phyloP scores from a whole-genome alignment of 2,797 vertebrate genomes.

The Crax fasciolata region DNA sequence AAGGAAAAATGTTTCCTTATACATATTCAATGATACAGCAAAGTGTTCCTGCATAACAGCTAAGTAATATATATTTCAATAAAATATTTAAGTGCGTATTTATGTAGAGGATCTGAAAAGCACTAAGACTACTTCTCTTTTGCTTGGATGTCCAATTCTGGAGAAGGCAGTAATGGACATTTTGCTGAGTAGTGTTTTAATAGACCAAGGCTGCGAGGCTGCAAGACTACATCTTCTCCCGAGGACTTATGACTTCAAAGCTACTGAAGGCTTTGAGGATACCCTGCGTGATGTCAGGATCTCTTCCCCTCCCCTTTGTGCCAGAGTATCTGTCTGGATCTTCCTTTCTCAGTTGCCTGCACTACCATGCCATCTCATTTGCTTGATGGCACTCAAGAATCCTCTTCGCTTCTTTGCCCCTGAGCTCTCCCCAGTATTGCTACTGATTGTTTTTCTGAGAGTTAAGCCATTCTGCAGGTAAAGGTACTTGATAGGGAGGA shows the following conservation, averaged over 20 bases:
- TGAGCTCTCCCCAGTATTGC: neutral
- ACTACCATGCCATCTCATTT: accelerated
- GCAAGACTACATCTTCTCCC: neutral
- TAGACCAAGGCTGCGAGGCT: neutral
- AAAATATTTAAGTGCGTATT: slow-evolving; percentile 55
- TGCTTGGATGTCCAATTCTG: neutral
- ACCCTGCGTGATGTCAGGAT: neutral
- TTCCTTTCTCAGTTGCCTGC: neutral
- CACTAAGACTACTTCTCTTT: neutral
- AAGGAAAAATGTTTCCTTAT: slow-evolving; percentile 51
- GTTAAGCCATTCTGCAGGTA: neutral
- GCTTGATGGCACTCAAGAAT: accelerated
- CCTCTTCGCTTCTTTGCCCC: accelerated
- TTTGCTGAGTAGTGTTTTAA: neutral
- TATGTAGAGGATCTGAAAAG: slow-evolving; percentile 6
- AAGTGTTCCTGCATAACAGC: slow-evolving; percentile 41
- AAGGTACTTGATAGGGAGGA: neutral
- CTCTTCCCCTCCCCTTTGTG: neutral
- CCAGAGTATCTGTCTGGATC: neutral
- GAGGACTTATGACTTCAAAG: neutral
- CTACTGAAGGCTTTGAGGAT: neutral
- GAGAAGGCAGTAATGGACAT: neutral
- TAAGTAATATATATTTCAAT: slow-evolving; percentile 58
- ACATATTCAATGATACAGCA: slow-evolving; percentile 55
- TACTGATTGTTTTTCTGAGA: neutral